A percentile compares a stretch with the other conserved stretches of the same genome.
Conservation (phyloP, 2,888 invertebrate species). For the Nebria brevicollis region DNA sequence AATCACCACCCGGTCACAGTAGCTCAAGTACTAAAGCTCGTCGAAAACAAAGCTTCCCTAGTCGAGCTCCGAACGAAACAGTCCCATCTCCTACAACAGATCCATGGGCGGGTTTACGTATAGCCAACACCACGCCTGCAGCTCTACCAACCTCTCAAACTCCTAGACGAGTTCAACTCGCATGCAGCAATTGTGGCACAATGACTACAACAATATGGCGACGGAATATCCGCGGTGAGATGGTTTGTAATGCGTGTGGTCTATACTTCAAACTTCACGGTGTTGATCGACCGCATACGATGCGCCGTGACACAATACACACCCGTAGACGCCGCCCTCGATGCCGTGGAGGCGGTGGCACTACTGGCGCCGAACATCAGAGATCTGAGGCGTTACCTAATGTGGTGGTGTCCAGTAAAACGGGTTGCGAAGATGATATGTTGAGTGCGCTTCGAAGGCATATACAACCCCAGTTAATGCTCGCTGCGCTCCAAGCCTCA, state of each 20-base stretch:
- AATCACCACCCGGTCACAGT: slow-evolving; percentile 15
- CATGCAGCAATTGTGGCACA: slow-evolving; percentile 97
- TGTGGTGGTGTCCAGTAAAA: slow-evolving; percentile 49
- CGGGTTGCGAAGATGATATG: slow-evolving; percentile 67
- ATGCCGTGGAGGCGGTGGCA: slow-evolving; percentile 66
- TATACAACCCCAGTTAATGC: slow-evolving; percentile 70
- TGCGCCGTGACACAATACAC: slow-evolving; percentile 97
- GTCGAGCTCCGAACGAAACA: slow-evolving; percentile 54
- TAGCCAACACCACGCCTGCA: slow-evolving; percentile 56
- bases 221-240: slow-evolving; percentile 94
- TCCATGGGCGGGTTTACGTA: slow-evolving; percentile 50
- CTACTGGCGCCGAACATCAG: slow-evolving; percentile 50
- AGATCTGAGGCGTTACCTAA: slow-evolving; percentile 48
- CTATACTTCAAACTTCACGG: slow-evolving; percentile 97
- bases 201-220: slow-evolving; percentile 98
- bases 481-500: slow-evolving; percentile 29
- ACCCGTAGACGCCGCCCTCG: slow-evolving; percentile 89
- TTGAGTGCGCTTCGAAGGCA: slow-evolving; percentile 75
- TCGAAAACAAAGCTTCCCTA: slow-evolving; percentile 83
- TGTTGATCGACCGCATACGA: slow-evolving; percentile 91
- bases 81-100: slow-evolving; percentile 31
- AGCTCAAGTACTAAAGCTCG: slow-evolving; percentile 67
- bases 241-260: slow-evolving; percentile 99
- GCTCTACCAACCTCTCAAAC: slow-evolving; percentile 50
- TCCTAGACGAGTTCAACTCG: slow-evolving; percentile 79